These are phyloP conservation scores for Melanostigma gelatinosum DNA, from an alignment of 2,113 vertebrate species.

Conservation along the genomic window DNA sequence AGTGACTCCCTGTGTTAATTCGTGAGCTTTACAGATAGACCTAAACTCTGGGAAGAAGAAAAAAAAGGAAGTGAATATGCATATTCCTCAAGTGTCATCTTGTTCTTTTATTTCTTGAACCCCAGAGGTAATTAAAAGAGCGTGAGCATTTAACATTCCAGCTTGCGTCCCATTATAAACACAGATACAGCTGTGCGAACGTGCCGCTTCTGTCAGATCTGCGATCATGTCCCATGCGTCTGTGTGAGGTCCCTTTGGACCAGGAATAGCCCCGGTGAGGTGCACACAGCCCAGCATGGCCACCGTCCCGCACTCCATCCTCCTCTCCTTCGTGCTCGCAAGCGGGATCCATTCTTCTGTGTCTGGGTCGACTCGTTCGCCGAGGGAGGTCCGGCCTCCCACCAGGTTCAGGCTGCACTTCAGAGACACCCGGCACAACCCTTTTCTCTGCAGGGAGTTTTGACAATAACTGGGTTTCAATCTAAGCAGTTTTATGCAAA, in stretches of 20 bases:
- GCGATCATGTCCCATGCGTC: conserved; percentile 84
- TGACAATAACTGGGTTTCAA: conserved; percentile 9
- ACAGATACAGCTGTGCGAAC: conserved; percentile 85
- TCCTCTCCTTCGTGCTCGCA: conserved; percentile 84
- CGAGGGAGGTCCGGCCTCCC: conserved; percentile 85
- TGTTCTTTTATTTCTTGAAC: not conserved
- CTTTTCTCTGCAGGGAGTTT: conserved; percentile 76
- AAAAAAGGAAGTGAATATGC: not conserved
- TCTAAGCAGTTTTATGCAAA: not conserved
- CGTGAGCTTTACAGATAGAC: not conserved
- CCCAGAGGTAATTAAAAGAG: conserved; percentile 2
- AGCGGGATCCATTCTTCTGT: conserved; percentile 83
- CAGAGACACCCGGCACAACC: conserved; percentile 84
- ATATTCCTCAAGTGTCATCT: not conserved
- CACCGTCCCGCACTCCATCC: conserved; percentile 83
- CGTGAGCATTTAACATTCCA: not conserved
- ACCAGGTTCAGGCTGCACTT: conserved; percentile 87
- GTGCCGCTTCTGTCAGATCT: conserved; percentile 83
- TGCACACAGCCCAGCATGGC: conserved; percentile 85
- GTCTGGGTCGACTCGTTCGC: conserved; percentile 84
- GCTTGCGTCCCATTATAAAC: conserved; percentile 68
- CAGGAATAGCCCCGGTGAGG: conserved; percentile 87
- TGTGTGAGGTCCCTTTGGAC: conserved; percentile 82
- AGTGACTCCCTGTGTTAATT: conserved; percentile 7
- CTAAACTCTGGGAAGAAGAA: not conserved